Evolutionary conservation across 2,797 vertebrate species (phyloP), one percentile per base, ranked within the genome.

Genomic region (Ptychobarbus kaznakovi): DNA sequence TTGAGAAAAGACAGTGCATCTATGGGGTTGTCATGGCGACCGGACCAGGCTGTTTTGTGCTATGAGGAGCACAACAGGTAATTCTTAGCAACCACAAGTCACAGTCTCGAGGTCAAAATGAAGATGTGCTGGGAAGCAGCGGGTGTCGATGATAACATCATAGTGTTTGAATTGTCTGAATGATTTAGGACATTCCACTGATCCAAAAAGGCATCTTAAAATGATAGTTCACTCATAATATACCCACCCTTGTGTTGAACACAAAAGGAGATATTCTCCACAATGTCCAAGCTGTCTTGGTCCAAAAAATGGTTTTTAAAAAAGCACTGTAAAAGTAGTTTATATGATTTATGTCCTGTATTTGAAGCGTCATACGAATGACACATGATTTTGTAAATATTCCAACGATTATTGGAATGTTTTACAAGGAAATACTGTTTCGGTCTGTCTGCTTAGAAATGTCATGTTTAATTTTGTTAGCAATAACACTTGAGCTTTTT

Each of bases 31-130:
- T 94, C 92, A 96, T 96, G 93, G 94, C 90, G 92, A 96, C 94
- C 66, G 28, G 86, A 86, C 82, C 87, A 81, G 88, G 82, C 80
- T 87, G 88, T 91, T 93, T 94, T 93, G 93, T 93, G 92, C 87
- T 90, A 90, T 81, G 90, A 90, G 91, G 90, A 93, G 92, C 91
- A 93, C 95, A 96, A 95, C 95, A 96, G 95, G 95, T 96, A 93
- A 94, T 94, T 95, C 91, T 92, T 89, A 92, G 91, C 88, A 89
- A 91, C 89, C 90, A 87, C 90, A 92, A 85, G 80, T 90, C 91
- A 92, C 87, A 81, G 89, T 90, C 86, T 86, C 89, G 90, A 92
- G 80, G 91, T 90, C 58, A 38, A 44, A 80, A 63, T 74, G 25
- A 77, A 85, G 82, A 86, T 75, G 22, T 2, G 35, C 32, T n/a